Percentiles rank a stretch among this genome's conserved stretches.
phyloP scores from a whole-genome alignment of 2,888 invertebrate species.

The Ethmia dodecea region DNA sequence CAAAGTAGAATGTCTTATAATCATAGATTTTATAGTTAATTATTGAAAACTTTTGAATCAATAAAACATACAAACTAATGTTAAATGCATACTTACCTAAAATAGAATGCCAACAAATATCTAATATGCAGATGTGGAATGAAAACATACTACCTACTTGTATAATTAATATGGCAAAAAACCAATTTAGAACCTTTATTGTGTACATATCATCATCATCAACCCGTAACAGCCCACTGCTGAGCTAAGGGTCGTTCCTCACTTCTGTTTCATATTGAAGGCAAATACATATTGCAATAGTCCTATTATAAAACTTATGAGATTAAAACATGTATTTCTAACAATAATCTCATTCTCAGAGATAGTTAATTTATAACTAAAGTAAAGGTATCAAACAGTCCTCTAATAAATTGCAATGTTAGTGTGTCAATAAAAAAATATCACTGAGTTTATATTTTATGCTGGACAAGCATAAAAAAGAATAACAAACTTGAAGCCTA shows the following conservation, averaged over 20 bases:
- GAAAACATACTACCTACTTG: slow-evolving; percentile 2
- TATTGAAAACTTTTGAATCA: too few relatives aligned
- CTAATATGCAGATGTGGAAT: slow-evolving; percentile 8
- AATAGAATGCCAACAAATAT: too few relatives aligned
- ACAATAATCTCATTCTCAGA: slow-evolving; percentile 11
- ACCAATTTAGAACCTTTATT: not conserved
- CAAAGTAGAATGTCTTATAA: too few relatives aligned
- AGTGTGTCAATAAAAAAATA: slow-evolving; percentile 15
- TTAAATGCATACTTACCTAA: slow-evolving; percentile 16
- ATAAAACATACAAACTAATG: slow-evolving; percentile 6
- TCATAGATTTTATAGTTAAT: too few relatives aligned
- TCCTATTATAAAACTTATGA: not conserved
- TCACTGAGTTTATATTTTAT: slow-evolving; percentile 17
- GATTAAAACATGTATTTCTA: not conserved
- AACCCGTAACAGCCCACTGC: not conserved
- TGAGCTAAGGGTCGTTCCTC: not conserved
- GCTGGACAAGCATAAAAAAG: too few relatives aligned
- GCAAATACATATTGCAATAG: not conserved
- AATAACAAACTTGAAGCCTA: too few relatives aligned
- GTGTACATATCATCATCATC: slow-evolving; percentile 8
- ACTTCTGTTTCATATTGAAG: not conserved
- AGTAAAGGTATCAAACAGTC: slow-evolving; percentile 25
- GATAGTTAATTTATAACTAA: slow-evolving; percentile 30
- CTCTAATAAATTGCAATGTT: slow-evolving; percentile 10
- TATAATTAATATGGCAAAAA: slow-evolving; percentile 5